These are phyloP conservation scores for Biston betularia DNA, from an alignment of 2,888 invertebrate species.

Conservation along the genomic window DNA sequence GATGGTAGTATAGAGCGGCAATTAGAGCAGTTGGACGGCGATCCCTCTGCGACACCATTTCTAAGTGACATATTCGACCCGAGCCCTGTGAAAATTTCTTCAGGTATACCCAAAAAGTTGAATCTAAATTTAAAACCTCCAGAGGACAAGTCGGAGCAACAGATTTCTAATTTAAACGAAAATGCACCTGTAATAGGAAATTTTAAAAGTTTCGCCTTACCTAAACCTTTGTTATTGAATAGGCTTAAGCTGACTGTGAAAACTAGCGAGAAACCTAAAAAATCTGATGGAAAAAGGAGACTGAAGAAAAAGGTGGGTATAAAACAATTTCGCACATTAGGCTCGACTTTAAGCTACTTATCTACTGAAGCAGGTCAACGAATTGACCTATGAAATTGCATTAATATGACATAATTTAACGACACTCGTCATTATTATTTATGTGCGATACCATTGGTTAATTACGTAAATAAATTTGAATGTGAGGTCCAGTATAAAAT, in stretches of 20 bases:
- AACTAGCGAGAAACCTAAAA: slow-evolving; percentile 64
- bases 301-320: slow-evolving; percentile 80
- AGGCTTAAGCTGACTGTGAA: slow-evolving; percentile 77
- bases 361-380: neutral
- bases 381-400: no score
- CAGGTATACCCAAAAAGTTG: slow-evolving; percentile 65
- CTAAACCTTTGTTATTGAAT: slow-evolving; percentile 81
- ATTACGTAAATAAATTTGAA: no score
- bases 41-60: slow-evolving; percentile 76
- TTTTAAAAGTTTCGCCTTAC: slow-evolving; percentile 83
- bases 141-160: slow-evolving; percentile 54
- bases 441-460: no score
- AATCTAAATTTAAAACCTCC: slow-evolving; percentile 65
- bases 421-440: no score
- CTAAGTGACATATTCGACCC: slow-evolving; percentile 83
- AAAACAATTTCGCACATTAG: slow-evolving; percentile 2
- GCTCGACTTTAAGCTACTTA: neutral
- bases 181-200: slow-evolving; percentile 76
- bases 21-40: slow-evolving; percentile 70
- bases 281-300: slow-evolving; percentile 61
- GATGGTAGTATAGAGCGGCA: slow-evolving; percentile 77
- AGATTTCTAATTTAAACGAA: slow-evolving; percentile 59
- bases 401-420: no score
- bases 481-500: no score
- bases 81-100: slow-evolving; percentile 63